Conservation (phyloP, 2,113 vertebrate species). For the Patagioenas fasciata region DNA sequence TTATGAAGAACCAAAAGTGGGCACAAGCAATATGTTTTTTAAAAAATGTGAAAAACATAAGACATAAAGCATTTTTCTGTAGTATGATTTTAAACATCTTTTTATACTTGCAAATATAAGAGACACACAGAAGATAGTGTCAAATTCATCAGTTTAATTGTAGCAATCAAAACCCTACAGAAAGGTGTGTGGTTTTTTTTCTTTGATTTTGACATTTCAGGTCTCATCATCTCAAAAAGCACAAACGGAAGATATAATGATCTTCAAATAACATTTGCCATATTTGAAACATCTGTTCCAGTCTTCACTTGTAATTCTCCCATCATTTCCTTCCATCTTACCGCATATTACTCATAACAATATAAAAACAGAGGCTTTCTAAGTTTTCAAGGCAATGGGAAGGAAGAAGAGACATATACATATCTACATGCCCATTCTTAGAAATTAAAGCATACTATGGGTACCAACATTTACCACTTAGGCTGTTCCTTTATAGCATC, state of each 20-base stretch:
- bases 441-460: not conserved
- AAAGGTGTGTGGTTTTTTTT: not conserved
- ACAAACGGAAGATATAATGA: not conserved
- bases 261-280: not conserved
- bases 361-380: not conserved
- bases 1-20: not conserved
- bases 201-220: not conserved
- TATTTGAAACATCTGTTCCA: conserved; percentile 40
- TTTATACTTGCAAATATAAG: not conserved
- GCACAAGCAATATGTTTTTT: not conserved
- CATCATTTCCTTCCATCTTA: not conserved
- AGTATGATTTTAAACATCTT: not conserved
- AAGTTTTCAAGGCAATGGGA: not conserved
- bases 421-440: fast-evolving
- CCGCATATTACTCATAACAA: not conserved
- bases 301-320: not conserved
- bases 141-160: not conserved
- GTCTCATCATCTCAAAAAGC: not conserved
- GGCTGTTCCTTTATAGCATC: not conserved
- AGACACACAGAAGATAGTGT: not conserved
- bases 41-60: not conserved
- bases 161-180: not conserved
- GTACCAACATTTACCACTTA: not conserved
- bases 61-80: not conserved
- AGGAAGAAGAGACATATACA: not conserved